These are phyloP conservation scores for Zapus hudsonius DNA, from an alignment of 2,113 vertebrate species.

Conservation along the genomic window DNA sequence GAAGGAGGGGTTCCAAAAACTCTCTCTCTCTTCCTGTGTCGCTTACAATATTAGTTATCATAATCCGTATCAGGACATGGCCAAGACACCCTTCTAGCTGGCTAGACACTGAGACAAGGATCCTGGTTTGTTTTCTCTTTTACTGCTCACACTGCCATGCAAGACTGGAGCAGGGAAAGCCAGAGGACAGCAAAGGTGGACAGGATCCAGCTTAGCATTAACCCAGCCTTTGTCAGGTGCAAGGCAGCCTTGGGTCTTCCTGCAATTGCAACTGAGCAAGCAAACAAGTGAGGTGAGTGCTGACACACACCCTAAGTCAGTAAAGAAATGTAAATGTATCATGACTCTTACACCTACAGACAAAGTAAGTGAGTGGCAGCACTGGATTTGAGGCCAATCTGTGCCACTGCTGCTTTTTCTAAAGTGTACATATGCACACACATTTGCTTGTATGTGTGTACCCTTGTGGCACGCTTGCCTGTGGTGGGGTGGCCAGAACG, in stretches of 20 bases:
- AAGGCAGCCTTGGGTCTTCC: not conserved
- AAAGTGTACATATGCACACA: too few relatives aligned
- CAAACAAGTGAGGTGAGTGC: not conserved
- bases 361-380: too few relatives aligned
- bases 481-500: too few relatives aligned
- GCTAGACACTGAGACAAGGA: not conserved
- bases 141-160: not conserved
- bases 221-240: not conserved
- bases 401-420: too few relatives aligned
- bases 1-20: too few relatives aligned
- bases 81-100: not conserved
- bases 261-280: not conserved
- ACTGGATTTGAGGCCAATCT: too few relatives aligned
- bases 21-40: too few relatives aligned
- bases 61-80: too few relatives aligned
- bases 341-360: not conserved
- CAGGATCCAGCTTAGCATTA: not conserved
- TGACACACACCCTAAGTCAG: not conserved
- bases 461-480: too few relatives aligned
- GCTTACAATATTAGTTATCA: too few relatives aligned
- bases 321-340: not conserved
- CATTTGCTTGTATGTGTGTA: too few relatives aligned
- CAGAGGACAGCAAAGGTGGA: fast-evolving
- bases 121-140: not conserved
- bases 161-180: not conserved